Evolutionary conservation across 2,113 vertebrate genomes (phyloP).

Genomic region (Alouatta palliata): DNA sequence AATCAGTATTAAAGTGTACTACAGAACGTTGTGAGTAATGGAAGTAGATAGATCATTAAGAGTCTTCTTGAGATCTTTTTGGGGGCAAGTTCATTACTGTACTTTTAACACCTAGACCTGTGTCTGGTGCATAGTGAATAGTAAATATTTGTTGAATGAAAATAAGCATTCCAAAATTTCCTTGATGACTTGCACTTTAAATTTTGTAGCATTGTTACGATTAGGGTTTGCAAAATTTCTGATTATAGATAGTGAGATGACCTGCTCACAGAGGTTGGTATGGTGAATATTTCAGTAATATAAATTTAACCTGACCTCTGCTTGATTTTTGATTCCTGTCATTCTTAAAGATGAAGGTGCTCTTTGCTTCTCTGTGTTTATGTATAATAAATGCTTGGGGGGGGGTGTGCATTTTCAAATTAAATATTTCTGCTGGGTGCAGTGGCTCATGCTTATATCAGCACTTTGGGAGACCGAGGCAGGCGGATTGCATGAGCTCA

Average conservation of each 20-base stretch:
- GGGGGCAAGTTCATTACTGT: neutral
- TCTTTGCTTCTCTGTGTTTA: neutral
- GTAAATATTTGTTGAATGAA: neutral
- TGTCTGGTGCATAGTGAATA: neutral
- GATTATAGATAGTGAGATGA: neutral
- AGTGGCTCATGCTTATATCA: too few relatives aligned
- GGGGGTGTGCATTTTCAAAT: neutral
- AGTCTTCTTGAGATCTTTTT: neutral
- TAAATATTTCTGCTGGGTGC: neutral
- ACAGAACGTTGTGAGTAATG: neutral
- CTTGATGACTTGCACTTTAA: neutral
- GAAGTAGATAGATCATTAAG: neutral
- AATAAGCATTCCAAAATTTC: neutral
- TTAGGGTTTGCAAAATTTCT: neutral
- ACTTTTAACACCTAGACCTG: neutral
- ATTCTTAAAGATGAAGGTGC: neutral
- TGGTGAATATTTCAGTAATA: constrained; percentile 15
- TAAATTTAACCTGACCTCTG: neutral
- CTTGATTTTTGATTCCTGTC: constrained; percentile 11
- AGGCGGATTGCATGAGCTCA: too few relatives aligned
- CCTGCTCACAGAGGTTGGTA: neutral
- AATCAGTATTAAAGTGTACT: neutral
- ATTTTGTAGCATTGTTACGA: neutral
- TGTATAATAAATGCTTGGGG: neutral
- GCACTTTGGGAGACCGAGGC: too few relatives aligned